Conservation (phyloP, 2,113 vertebrate species). For the Lycocorax pyrrhopterus region DNA sequence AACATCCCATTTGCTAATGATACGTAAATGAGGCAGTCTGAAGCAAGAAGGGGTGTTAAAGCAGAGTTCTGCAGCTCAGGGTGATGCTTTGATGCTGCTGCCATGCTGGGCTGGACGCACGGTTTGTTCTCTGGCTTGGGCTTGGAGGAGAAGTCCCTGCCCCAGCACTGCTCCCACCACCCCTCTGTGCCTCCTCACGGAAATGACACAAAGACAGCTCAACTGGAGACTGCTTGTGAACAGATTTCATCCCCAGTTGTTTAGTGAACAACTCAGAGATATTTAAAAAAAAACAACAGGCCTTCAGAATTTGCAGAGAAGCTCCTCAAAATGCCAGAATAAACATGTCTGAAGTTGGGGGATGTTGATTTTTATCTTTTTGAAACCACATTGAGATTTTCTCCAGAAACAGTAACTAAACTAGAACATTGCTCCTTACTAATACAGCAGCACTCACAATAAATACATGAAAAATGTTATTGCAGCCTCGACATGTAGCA, state of each 20-base stretch:
- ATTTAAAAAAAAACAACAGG: neutral
- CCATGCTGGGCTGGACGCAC: neutral
- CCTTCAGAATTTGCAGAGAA: neutral
- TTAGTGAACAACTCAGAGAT: neutral
- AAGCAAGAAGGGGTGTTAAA: neutral
- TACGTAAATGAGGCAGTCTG: neutral
- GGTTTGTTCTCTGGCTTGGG: neutral
- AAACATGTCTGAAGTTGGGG: neutral
- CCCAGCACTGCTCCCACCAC: neutral
- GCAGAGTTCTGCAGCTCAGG: neutral
- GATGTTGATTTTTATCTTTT: neutral
- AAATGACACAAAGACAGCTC: neutral
- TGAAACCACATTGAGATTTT: rapidly evolving
- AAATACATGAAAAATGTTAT: rapidly evolving
- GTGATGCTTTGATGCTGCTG: neutral
- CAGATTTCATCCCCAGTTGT: neutral
- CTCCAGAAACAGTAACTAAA: neutral
- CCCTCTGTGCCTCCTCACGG: neutral
- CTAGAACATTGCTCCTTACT: neutral
- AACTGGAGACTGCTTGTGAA: neutral
- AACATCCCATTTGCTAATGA: neutral
- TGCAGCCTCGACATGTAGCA: neutral
- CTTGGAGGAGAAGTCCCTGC: neutral
- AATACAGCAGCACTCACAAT: neutral
- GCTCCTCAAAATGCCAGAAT: neutral